phyloP scores from a whole-genome alignment of 1,140 invertebrate genomes.

The Antheraea pernyi region DNA sequence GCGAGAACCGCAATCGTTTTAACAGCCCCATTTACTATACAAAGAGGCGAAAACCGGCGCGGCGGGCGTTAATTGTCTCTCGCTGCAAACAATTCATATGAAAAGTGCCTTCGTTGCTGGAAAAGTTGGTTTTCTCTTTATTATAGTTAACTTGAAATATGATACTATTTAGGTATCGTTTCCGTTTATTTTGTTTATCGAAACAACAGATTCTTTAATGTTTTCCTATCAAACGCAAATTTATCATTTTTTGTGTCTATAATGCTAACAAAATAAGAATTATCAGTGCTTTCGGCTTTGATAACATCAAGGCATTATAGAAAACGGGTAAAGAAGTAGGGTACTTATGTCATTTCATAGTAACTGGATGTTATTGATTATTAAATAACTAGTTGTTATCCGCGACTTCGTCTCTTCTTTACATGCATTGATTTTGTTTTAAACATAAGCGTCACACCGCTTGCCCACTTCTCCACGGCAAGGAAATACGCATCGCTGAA shows the following conservation, averaged over 20 bases:
- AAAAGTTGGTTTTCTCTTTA: conserved; percentile 16
- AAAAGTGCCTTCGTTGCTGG: conserved; percentile 21
- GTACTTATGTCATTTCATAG: no score
- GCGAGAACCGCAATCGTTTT: conserved; percentile 29
- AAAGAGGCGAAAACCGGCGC: conserved; percentile 29
- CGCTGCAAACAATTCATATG: conserved; percentile 28
- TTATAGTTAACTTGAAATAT: neutral
- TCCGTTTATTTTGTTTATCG: neutral
- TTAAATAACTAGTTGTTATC: no score
- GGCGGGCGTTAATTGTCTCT: conserved; percentile 31
- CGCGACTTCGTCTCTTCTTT: no score
- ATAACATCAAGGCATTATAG: no score
- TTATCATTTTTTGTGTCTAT: neutral
- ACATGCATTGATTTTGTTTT: no score
- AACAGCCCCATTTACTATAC: conserved; percentile 33
- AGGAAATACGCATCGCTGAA: no score
- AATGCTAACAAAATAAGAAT: neutral
- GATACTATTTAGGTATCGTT: neutral
- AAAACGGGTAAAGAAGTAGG: no score
- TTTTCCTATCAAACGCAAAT: no score
- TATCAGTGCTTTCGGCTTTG: no score
- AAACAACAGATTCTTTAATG: neutral
- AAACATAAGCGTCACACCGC: no score
- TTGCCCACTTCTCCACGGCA: no score
- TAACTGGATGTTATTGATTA: no score